Base-by-base conservation (phyloP, 2,113 vertebrate species). In the Bos indicus region DNA sequence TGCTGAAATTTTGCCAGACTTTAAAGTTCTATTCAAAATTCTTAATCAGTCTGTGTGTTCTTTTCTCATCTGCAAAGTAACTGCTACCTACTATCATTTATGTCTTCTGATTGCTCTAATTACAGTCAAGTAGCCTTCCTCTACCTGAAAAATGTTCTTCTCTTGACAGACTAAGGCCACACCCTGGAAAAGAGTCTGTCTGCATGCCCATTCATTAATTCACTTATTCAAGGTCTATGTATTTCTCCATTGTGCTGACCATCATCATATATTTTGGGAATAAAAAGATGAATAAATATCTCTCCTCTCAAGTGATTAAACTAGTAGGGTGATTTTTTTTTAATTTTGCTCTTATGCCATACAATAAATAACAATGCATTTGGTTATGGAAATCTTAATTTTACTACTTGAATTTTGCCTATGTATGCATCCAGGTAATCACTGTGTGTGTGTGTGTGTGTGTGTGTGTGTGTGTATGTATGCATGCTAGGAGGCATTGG, bases 1-100 rank as follows among this genome's bases (percentile, higher is more conserved):
- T 94, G 59, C 46, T 95, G 87, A 95, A 94, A 95, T 67, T 6
- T 52, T 96, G 93, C 81, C 59, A 92, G 3, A 59, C 25, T 43
- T 46, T 62, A 16, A 36, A 36, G 28, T 26, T 87, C 52, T 77
- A 1, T 46, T 93, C 30, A 51, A 90, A 97, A 95, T 92, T 93
- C 46, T 84, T 96, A 89, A 77, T 97, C 62, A 77, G 46, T n/a
- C 14, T 43, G 3, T 4, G 6, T 62, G 33, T 59, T 95, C 74
- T 88, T 5, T 43, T 82, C 9, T 88, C 23, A 62, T 86, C 60
- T 92, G 16, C 14, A 87, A 80, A 80, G 74, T 86, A 83, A 46
- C 26, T 62, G 46, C 30, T 56, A 33, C 59, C 36, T 43, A 17
- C 4, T 16, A 28, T 46, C 52, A 33, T 40, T 51, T 84, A 3